Percentiles rank a stretch among this genome's conserved stretches.
Evolutionary conservation across 2,888 invertebrate genomes (phyloP).

Genomic region (Ophonus ardosiacus): DNA sequence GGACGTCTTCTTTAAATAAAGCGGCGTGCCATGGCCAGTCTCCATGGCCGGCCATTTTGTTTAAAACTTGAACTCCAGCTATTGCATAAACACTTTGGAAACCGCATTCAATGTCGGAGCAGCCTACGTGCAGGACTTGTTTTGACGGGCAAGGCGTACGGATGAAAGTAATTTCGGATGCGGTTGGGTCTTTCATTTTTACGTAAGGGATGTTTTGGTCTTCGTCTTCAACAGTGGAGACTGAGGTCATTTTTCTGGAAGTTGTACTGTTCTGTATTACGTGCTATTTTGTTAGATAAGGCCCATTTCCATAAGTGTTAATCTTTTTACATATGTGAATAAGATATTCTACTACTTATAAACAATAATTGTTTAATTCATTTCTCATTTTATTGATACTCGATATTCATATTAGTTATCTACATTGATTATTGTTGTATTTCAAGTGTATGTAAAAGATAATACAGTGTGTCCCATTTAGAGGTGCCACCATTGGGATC

Average conservation of each 20-base stretch:
- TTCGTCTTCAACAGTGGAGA: constrained; percentile 82
- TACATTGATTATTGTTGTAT: too few species aligned
- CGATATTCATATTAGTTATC: too few species aligned
- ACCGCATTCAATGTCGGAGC: constrained; percentile 81
- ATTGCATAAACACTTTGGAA: constrained; percentile 71
- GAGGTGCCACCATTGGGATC: too few species aligned
- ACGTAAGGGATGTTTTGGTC: constrained; percentile 84
- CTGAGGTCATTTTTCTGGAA: constrained; percentile 82
- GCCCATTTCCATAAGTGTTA: not conserved
- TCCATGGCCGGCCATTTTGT: constrained; percentile 87
- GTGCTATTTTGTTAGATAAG: not conserved
- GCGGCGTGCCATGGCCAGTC: constrained; percentile 97
- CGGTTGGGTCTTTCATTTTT: constrained; percentile 88
- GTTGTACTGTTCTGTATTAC: not conserved
- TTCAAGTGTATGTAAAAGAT: too few species aligned
- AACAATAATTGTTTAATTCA: too few species aligned
- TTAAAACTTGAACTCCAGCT: constrained; percentile 74
- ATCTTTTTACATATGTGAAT: not conserved
- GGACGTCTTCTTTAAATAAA: constrained; percentile 88
- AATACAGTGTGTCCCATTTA: too few species aligned
- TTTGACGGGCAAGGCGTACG: constrained; percentile 86
- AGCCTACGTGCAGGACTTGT: constrained; percentile 88
- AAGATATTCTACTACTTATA: too few species aligned
- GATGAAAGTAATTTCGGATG: constrained; percentile 88
- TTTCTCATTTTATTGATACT: too few species aligned